These are phyloP conservation scores for Mungos mungo DNA, from an alignment of 2,113 vertebrate species.

Conservation along the genomic window DNA sequence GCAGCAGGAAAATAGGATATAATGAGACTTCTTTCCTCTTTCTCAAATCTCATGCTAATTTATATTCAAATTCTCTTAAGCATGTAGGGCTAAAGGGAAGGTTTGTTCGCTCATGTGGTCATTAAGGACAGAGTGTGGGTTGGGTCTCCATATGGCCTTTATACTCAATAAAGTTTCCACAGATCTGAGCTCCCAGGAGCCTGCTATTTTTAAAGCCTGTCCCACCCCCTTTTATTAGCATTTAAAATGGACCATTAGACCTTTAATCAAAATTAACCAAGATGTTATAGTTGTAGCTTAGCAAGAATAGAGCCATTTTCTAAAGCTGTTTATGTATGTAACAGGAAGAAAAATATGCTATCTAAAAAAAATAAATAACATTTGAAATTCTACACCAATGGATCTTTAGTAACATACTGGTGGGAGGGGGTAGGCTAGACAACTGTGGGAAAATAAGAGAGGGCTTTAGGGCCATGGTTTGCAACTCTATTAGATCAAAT, in stretches of 20 bases:
- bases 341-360: neutral
- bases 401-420: neutral
- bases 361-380: neutral
- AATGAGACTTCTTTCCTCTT: neutral
- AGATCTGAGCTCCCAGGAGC: neutral
- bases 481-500: neutral
- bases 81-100: neutral
- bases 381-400: slow-evolving; percentile 20
- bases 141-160: neutral
- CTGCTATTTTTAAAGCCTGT: neutral
- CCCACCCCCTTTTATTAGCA: neutral
- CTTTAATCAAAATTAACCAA: neutral
- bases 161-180: neutral
- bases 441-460: neutral
- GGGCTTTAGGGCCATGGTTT: neutral
- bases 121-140: neutral
- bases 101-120: neutral
- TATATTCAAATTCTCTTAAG: neutral
- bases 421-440: neutral
- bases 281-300: neutral
- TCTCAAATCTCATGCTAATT: neutral
- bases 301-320: slow-evolving; percentile 29
- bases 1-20: neutral
- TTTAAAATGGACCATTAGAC: slow-evolving; percentile 23
- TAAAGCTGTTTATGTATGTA: neutral